Evolutionary conservation across 2,888 invertebrate genomes (phyloP).

Genomic region (Machimus atricapillus): DNA sequence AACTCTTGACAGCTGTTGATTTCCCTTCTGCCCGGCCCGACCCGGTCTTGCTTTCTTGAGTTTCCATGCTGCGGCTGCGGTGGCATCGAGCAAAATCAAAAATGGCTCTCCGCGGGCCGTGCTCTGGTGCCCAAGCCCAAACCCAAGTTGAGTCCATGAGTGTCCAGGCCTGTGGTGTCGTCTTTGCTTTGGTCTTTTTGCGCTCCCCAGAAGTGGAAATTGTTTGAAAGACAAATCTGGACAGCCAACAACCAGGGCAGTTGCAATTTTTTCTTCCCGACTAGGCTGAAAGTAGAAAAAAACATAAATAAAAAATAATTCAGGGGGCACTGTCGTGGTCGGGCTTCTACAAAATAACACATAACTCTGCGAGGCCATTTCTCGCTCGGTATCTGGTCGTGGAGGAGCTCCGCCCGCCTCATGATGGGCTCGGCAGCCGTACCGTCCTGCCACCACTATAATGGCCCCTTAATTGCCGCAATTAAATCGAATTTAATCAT

Average conservation of each 20-base stretch:
- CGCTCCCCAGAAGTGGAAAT: background rate
- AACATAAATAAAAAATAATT: background rate
- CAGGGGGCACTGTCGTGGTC: too few relatives aligned
- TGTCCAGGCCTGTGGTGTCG: background rate
- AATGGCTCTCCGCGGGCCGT: slow-evolving; percentile 24
- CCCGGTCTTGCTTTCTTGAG: background rate
- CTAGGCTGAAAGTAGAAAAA: background rate
- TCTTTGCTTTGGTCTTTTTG: background rate
- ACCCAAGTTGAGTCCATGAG: background rate
- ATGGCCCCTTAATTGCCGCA: slow-evolving; percentile 45
- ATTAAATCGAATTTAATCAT: slow-evolving; percentile 47
- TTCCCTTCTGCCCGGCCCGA: background rate
- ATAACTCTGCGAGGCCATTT: background rate
- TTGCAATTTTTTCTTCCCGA: background rate
- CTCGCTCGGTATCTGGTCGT: background rate
- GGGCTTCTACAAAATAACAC: background rate
- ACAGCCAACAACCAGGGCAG: background rate
- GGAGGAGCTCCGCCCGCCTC: background rate
- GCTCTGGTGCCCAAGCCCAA: background rate
- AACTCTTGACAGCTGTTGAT: slow-evolving; percentile 38
- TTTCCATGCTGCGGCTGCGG: background rate
- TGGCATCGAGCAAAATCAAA: slow-evolving; percentile 8
- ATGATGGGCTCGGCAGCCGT: background rate
- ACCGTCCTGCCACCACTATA: slow-evolving; percentile 23
- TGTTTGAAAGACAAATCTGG: background rate